phyloP scores from a whole-genome alignment of 2,113 vertebrate species.

The Ophiodon elongatus region DNA sequence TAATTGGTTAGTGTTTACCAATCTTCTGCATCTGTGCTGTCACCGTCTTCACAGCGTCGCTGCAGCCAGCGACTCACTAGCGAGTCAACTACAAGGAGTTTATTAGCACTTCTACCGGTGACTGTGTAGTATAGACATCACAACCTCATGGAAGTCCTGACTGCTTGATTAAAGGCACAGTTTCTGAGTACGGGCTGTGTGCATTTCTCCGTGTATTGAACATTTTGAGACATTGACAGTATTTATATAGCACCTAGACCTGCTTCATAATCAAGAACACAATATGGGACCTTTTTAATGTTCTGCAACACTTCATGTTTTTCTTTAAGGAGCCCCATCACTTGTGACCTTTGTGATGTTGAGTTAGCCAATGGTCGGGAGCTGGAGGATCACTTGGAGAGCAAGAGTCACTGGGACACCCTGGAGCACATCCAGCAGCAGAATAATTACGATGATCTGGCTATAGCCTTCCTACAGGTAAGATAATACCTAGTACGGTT shows the following conservation, averaged over 20 bases:
- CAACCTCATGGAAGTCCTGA: too few species aligned
- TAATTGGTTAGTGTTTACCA: too few species aligned
- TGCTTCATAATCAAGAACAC: not conserved
- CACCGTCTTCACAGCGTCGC: too few species aligned
- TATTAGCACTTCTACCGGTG: too few species aligned
- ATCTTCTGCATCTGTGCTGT: too few species aligned
- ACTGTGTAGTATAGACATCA: too few species aligned
- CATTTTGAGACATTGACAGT: not conserved
- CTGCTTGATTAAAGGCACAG: too few species aligned
- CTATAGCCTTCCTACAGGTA: constrained; percentile 78
- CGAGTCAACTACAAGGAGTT: too few species aligned
- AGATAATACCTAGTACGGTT: not conserved
- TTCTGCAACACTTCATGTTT: not conserved
- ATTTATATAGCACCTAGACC: not conserved
- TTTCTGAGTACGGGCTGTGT: too few species aligned
- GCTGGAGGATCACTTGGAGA: constrained; percentile 74
- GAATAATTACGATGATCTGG: constrained; percentile 72
- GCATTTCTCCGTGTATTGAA: not conserved
- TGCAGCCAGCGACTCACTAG: not conserved
- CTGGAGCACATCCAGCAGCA: constrained; percentile 76
- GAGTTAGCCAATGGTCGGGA: constrained; percentile 62
- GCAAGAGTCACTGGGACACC: constrained; percentile 74
- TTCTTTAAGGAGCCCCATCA: constrained; percentile 53
- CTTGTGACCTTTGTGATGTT: constrained; percentile 75
- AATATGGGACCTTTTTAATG: not conserved